Percentiles rank a stretch among this genome's conserved stretches.
Evolutionary conservation across 30 jellyfish, hydroid and myxozoan species (phyloP).

Genomic region (Aurelia sp.): DNA sequence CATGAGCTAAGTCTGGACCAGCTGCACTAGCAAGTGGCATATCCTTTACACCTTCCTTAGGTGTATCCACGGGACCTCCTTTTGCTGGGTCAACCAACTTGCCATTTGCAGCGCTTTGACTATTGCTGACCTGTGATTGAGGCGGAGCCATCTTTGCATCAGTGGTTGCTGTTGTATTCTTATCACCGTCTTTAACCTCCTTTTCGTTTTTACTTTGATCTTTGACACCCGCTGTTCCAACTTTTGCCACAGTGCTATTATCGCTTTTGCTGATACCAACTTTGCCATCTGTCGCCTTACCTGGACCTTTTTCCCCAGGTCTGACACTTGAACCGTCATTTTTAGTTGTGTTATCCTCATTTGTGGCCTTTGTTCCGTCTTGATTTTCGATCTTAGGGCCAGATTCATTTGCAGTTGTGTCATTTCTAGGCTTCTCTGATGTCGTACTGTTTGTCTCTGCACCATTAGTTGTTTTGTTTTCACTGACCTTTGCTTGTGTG

Average conservation of each 20-base stretch:
- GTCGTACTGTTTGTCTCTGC: too few relatives aligned
- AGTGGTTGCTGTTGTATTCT: neutral
- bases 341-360: neutral
- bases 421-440: neutral
- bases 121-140: too few relatives aligned
- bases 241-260: neutral
- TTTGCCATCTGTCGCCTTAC: neutral
- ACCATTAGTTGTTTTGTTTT: neutral
- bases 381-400: neutral
- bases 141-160: too few relatives aligned
- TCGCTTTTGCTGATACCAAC: neutral
- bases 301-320: neutral
- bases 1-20: too few relatives aligned
- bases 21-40: neutral
- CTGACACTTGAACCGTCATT: neutral
- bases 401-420: neutral
- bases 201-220: conserved; percentile 5
- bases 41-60: neutral
- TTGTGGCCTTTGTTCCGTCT: neutral
- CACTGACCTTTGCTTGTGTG: neutral
- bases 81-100: conserved; percentile 21
- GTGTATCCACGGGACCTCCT: neutral
- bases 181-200: neutral
- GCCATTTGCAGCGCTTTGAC: neutral
- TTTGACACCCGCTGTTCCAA: neutral